Conservation (phyloP, 2,113 vertebrate species). For the Protomyctophum bolini region DNA sequence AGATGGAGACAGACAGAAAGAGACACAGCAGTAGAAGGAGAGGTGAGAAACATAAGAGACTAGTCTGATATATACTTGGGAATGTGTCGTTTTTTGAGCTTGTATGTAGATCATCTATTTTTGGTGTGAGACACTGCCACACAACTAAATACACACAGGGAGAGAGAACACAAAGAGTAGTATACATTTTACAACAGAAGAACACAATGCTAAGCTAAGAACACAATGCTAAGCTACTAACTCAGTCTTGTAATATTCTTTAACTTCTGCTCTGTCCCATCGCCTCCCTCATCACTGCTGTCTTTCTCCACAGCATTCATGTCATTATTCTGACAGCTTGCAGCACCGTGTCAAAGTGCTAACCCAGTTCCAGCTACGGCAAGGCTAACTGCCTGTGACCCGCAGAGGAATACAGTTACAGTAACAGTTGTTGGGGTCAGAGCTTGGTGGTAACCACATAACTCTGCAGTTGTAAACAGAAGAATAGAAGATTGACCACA, state of each 20-base stretch:
- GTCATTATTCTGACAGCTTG: slow-evolving; percentile 39
- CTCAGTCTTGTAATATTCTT: slow-evolving; percentile 12
- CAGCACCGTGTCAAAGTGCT: slow-evolving; percentile 23
- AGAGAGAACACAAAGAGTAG: too few species aligned
- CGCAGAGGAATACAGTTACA: slow-evolving; percentile 43
- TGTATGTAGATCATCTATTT: too few species aligned
- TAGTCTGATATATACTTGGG: not conserved
- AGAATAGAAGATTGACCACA: slow-evolving; percentile 56
- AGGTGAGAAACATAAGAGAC: not conserved
- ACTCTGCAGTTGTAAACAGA: slow-evolving; percentile 53
- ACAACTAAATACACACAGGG: too few species aligned
- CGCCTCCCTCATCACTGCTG: slow-evolving; percentile 15
- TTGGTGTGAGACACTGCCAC: too few species aligned
- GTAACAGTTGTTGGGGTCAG: slow-evolving; percentile 50
- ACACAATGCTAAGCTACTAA: not conserved
- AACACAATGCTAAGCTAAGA: too few species aligned
- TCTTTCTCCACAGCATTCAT: slow-evolving; percentile 16
- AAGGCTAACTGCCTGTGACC: slow-evolving; percentile 52
- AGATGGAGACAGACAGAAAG: not conserved
- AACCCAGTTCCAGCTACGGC: slow-evolving; percentile 28
- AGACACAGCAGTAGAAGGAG: not conserved
- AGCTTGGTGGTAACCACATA: slow-evolving; percentile 33
- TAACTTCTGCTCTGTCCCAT: slow-evolving; percentile 17
- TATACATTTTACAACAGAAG: too few species aligned
- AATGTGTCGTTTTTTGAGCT: not conserved